phyloP scores from a whole-genome alignment of 1,140 invertebrate species.

The Ruditapes philippinarum region DNA sequence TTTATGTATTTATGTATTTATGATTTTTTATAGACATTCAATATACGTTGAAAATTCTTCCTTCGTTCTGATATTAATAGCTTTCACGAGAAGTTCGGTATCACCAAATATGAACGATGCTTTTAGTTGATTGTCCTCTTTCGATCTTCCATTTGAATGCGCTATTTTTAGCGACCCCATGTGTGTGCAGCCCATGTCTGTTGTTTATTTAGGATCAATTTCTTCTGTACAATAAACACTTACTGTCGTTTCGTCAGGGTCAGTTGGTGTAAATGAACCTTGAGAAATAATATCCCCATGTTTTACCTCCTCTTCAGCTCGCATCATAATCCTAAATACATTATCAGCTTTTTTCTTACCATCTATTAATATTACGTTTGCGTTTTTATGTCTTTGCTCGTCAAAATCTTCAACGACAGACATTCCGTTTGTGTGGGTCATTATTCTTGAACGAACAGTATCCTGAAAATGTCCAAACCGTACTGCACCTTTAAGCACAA shows the following conservation, averaged over 20 bases:
- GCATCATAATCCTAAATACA: neutral
- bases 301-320: neutral
- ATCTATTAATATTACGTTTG: neutral
- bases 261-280: neutral
- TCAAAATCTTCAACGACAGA: neutral
- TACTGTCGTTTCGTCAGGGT: neutral
- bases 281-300: neutral
- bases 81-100: neutral
- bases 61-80: neutral
- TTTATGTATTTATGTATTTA: no score
- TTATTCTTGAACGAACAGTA: neutral
- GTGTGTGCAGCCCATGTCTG: neutral
- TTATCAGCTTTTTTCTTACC: neutral
- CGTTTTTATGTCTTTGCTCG: neutral
- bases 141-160: neutral
- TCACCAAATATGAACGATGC: no score
- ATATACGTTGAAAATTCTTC: neutral
- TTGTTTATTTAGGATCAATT: neutral
- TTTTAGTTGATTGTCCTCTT: neutral
- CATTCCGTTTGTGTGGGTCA: neutral
- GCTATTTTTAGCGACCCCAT: neutral
- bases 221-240: neutral
- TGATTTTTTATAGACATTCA: neutral
- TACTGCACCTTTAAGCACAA: slow-evolving; percentile 25
- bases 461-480: neutral